Evolutionary conservation across 1,140 invertebrate species (phyloP).

Genomic region (Euwallacea fornicatus): DNA sequence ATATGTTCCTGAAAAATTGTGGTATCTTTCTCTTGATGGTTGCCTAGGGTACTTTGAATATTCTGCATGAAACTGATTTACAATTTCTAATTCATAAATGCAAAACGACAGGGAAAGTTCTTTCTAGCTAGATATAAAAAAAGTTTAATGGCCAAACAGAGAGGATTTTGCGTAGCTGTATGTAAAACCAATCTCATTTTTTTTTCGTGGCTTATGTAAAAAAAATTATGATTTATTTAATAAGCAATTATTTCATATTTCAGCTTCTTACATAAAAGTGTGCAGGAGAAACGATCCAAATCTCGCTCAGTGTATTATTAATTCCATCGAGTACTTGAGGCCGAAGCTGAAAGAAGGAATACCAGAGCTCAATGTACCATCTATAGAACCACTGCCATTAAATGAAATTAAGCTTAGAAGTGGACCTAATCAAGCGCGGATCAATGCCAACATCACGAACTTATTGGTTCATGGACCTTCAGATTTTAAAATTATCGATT

Average conservation of each 20-base stretch:
- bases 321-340: slow-evolving; percentile 63
- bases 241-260: slow-evolving; percentile 4
- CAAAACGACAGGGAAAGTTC: no score
- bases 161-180: no score
- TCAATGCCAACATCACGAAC: slow-evolving; percentile 50
- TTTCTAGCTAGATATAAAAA: no score
- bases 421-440: slow-evolving; percentile 44
- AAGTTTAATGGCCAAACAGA: no score
- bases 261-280: slow-evolving; percentile 68
- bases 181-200: no score
- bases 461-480: slow-evolving; percentile 48
- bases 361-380: slow-evolving; percentile 65
- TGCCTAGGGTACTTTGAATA: no score
- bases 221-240: no score
- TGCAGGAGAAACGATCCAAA: slow-evolving; percentile 66
- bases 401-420: slow-evolving; percentile 55
- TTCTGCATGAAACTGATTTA: no score
- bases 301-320: slow-evolving; percentile 65
- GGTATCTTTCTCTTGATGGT: no score
- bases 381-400: slow-evolving; percentile 65
- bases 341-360: slow-evolving; percentile 65
- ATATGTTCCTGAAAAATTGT: no score
- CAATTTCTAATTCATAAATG: no score
- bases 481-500: slow-evolving; percentile 44
- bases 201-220: no score